These are phyloP conservation scores for Panthera tigris DNA, from an alignment of 2,113 vertebrate species.

Conservation along the genomic window DNA sequence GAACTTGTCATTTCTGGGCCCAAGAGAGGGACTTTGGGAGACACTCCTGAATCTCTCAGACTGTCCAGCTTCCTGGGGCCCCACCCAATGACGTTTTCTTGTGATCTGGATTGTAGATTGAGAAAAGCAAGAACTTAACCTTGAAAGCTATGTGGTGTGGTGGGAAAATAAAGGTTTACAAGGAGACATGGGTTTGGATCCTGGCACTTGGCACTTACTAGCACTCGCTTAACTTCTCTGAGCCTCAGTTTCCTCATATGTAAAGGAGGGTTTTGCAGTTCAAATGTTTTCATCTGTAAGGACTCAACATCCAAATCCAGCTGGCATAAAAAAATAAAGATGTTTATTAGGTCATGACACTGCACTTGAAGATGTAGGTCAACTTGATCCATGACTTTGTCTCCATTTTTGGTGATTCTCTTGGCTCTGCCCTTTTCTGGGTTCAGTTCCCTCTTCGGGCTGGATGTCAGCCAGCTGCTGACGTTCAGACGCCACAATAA, in stretches of 20 bases:
- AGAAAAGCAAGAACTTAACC: background rate
- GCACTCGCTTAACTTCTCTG: background rate
- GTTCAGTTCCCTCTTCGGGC: background rate
- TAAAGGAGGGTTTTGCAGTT: background rate
- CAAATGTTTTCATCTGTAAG: background rate
- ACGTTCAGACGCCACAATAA: background rate
- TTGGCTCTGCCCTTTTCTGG: background rate
- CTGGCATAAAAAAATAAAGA: background rate
- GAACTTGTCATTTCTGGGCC: background rate
- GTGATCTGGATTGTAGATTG: background rate
- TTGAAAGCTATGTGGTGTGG: fast-evolving
- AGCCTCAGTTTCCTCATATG: background rate
- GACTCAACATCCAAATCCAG: background rate
- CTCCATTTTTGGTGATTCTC: background rate
- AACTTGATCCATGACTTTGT: background rate
- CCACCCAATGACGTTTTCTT: background rate
- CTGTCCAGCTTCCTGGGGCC: background rate
- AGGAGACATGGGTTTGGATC: background rate
- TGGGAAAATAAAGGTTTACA: background rate
- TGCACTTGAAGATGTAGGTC: background rate
- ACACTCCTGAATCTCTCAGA: background rate
- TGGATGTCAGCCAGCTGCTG: background rate
- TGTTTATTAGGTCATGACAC: background rate
- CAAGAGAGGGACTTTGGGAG: background rate
- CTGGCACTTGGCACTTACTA: background rate